These are phyloP conservation scores for Halictus ligatus DNA, from an alignment of 2,888 invertebrate species.

Conservation along the genomic window DNA sequence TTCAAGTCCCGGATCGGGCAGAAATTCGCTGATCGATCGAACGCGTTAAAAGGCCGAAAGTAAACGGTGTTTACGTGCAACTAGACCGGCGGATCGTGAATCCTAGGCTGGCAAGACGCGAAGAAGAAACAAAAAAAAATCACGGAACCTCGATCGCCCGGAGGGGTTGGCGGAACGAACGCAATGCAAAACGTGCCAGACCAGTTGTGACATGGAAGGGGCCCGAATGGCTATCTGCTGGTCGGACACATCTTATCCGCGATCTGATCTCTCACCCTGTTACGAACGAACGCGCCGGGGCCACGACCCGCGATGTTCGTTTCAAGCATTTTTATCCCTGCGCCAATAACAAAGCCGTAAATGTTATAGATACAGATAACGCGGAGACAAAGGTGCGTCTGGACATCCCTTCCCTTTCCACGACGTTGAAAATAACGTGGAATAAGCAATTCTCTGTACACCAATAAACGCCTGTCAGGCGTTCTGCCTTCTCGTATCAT, in stretches of 20 bases:
- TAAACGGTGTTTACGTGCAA: constrained; percentile 24
- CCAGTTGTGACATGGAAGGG: constrained; percentile 72
- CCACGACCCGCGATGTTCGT: constrained; percentile 75
- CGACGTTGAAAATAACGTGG: neutral
- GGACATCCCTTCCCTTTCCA: neutral
- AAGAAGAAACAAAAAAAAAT: constrained; percentile 39
- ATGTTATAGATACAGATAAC: constrained; percentile 58
- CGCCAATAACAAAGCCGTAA: constrained; percentile 63
- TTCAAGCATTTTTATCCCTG: constrained; percentile 66
- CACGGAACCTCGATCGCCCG: constrained; percentile 48
- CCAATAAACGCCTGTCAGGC: neutral
- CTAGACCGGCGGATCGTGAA: constrained; percentile 45
- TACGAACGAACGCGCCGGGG: constrained; percentile 76
- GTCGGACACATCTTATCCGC: constrained; percentile 80
- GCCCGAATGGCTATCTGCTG: constrained; percentile 78
- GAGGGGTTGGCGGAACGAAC: constrained; percentile 58
- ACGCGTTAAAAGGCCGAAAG: constrained; percentile 26
- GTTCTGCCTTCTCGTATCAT: neutral
- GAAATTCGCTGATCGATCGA: constrained; percentile 30
- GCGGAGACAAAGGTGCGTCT: constrained; percentile 33
- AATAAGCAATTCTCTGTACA: neutral
- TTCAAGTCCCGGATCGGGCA: neutral
- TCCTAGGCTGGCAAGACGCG: constrained; percentile 27
- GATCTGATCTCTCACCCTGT: constrained; percentile 79
- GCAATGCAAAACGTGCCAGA: constrained; percentile 69